Evolutionary conservation across 2,797 vertebrate species (phyloP).

Genomic region (Scleropages formosus): DNA sequence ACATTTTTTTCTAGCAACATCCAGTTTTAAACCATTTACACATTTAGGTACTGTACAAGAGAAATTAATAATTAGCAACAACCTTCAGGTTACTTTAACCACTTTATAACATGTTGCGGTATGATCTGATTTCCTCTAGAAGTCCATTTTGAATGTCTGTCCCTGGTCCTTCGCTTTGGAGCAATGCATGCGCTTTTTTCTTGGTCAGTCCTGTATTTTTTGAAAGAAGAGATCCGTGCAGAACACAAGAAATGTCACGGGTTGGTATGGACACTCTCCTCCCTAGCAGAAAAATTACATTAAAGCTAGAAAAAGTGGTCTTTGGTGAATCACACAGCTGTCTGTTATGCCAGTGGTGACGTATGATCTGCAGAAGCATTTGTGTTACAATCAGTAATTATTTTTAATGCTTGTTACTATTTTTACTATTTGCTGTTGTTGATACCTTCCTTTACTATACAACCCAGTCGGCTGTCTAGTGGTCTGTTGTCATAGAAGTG

Average conservation of each 20-base stretch:
- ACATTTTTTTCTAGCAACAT: neutral
- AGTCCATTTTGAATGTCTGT: slow-evolving; percentile 51
- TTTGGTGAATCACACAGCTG: neutral
- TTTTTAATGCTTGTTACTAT: too few species aligned
- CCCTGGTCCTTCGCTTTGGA: slow-evolving; percentile 47
- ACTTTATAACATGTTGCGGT: neutral
- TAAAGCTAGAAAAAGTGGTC: neutral
- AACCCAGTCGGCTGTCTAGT: neutral
- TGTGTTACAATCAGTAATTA: neutral
- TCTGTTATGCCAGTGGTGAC: neutral
- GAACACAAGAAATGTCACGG: slow-evolving; percentile 62
- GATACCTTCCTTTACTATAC: neutral
- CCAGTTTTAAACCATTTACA: slow-evolving; percentile 11
- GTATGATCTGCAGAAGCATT: neutral
- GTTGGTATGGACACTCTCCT: slow-evolving; percentile 78
- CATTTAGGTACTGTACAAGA: too few species aligned
- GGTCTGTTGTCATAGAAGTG: neutral
- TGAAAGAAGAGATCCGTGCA: slow-evolving; percentile 64
- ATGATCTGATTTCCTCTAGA: neutral
- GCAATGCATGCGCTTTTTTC: slow-evolving; percentile 61
- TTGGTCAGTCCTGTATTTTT: slow-evolving; percentile 77
- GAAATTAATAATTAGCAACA: neutral
- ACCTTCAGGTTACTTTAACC: neutral
- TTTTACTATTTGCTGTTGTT: neutral
- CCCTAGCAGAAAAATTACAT: slow-evolving; percentile 42